Percentiles rank a stretch among this genome's conserved stretches.
Evolutionary conservation across 1,140 invertebrate genomes (phyloP).

Genomic region (Carposina sasakii): DNA sequence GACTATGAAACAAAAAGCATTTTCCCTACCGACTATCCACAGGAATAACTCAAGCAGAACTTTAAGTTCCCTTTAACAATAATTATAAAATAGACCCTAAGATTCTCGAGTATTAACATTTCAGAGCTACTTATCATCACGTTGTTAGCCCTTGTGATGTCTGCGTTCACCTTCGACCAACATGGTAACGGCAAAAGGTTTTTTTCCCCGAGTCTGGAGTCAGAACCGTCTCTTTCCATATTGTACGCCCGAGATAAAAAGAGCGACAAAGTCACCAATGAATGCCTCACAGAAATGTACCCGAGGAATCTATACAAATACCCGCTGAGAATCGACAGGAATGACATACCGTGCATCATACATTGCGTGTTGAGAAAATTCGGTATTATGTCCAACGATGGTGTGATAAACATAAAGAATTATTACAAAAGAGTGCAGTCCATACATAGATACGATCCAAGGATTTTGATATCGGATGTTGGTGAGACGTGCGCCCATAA

Average conservation of each 20-base stretch:
- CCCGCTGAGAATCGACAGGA: conserved; percentile 50
- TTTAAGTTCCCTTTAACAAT: too few relatives aligned
- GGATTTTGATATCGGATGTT: conserved; percentile 60
- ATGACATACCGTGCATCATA: conserved; percentile 59
- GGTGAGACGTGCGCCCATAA: conserved; percentile 60
- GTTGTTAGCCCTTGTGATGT: conserved; percentile 2
- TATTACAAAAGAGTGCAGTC: conserved; percentile 56
- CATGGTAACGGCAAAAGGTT: conserved; percentile 34
- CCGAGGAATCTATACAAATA: conserved; percentile 59
- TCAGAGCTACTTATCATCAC: conserved; percentile 40
- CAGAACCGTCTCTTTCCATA: conserved; percentile 54
- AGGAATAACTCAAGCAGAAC: too few relatives aligned
- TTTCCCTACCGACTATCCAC: too few relatives aligned
- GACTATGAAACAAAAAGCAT: too few relatives aligned
- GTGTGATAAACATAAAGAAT: conserved; percentile 54
- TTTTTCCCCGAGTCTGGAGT: conserved; percentile 44
- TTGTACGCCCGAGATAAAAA: conserved; percentile 52
- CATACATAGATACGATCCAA: conserved; percentile 60
- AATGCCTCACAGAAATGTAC: conserved; percentile 60
- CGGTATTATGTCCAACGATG: conserved; percentile 62
- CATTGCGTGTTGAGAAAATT: conserved; percentile 63
- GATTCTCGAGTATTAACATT: too few relatives aligned
- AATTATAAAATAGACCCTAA: too few relatives aligned
- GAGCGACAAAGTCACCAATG: conserved; percentile 50
- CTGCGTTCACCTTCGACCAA: conserved; percentile 26